A percentile compares a stretch with the other conserved stretches of the same genome.
Conservation (phyloP, 2,113 vertebrate species). For the human (Homo sapiens) region GRCh38 chr12:108834501-108835000, state of each 20-base stretch:
- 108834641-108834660: background rate
- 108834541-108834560: background rate
- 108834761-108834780: background rate
- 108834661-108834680: background rate
- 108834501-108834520: background rate
- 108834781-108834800: background rate
- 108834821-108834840: background rate
- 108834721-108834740: background rate
- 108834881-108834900: background rate
- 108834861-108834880: rapidly evolving
- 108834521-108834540: background rate
- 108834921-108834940: background rate
- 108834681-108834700: background rate
- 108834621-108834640: background rate
- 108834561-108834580: background rate
- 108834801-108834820: background rate
- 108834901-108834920: background rate
- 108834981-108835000: background rate
- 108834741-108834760: rapidly evolving
- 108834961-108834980: background rate
- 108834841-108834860: background rate
- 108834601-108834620: background rate
- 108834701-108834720: background rate
- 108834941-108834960: background rate
- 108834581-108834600: background rate